Evolutionary conservation across 2,888 invertebrate species (phyloP).

Genomic region (Heteropelma amictum): DNA sequence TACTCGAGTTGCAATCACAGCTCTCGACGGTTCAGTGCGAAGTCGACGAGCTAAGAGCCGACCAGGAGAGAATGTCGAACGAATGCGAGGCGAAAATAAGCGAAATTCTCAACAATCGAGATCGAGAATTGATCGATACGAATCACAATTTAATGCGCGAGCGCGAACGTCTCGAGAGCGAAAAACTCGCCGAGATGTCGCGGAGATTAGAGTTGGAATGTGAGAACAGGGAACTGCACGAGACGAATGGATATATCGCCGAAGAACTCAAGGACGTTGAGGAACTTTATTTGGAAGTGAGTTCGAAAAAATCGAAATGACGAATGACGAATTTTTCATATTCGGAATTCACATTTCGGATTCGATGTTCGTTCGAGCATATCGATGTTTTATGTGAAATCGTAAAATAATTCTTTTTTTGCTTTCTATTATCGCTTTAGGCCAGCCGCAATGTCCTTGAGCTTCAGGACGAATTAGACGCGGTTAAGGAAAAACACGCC

Average conservation of each 20-base stretch:
- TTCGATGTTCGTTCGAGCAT: not conserved
- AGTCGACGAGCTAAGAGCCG: slow-evolving; percentile 61
- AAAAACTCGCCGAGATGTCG: slow-evolving; percentile 52
- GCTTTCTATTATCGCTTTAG: slow-evolving; percentile 51
- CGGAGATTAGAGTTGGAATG: slow-evolving; percentile 53
- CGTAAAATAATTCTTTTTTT: not conserved
- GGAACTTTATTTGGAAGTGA: slow-evolving; percentile 65
- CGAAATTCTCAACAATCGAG: slow-evolving; percentile 50
- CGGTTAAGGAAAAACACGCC: slow-evolving; percentile 56
- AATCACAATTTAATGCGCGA: slow-evolving; percentile 61
- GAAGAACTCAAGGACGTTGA: slow-evolving; percentile 64
- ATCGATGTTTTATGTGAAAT: not conserved
- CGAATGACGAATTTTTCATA: not conserved
- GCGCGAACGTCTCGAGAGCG: slow-evolving; percentile 58
- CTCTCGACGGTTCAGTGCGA: slow-evolving; percentile 63
- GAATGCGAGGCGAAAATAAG: slow-evolving; percentile 51
- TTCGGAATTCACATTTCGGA: not conserved
- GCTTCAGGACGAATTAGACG: slow-evolving; percentile 60
- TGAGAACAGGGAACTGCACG: slow-evolving; percentile 57
- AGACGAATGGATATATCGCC: slow-evolving; percentile 59
- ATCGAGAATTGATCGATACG: slow-evolving; percentile 51
- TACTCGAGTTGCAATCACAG: slow-evolving; percentile 62
- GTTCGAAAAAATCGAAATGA: no score
- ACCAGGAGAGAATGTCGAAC: slow-evolving; percentile 58
- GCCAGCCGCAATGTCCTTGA: slow-evolving; percentile 60